Conservation (phyloP, 1,140 invertebrate species). For the Bombus turneri region DNA sequence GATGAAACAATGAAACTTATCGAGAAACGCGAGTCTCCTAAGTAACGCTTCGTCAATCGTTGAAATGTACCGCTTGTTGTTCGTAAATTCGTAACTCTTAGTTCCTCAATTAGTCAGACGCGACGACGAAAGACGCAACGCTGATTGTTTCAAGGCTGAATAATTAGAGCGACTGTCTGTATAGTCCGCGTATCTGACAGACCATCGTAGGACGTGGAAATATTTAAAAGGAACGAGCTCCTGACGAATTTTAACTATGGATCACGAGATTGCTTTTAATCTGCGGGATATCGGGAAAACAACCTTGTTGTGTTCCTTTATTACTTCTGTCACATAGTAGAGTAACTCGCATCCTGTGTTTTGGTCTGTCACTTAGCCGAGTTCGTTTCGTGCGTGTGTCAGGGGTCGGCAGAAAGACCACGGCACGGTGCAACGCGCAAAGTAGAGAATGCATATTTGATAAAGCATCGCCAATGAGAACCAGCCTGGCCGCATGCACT, state of each 20-base stretch:
- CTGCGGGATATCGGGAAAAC: not conserved
- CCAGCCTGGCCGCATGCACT: conserved; percentile 67
- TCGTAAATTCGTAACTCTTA: not conserved
- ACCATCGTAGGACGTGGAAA: not conserved
- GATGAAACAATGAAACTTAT: not conserved
- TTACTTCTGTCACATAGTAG: conserved; percentile 16
- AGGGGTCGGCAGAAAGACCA: not conserved
- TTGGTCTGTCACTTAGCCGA: conserved; percentile 24
- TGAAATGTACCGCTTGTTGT: not conserved
- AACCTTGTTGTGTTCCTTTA: not conserved
- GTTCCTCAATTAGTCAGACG: not conserved
- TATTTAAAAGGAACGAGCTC: not conserved
- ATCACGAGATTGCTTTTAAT: not conserved
- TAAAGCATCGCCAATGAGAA: conserved; percentile 46
- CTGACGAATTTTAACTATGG: not conserved
- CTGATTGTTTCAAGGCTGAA: no score
- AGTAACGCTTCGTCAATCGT: not conserved
- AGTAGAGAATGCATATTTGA: conserved; percentile 50
- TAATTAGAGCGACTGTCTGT: no score
- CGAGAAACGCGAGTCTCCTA: not conserved
- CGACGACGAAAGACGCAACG: not conserved
- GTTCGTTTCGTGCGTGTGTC: not conserved
- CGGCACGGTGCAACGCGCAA: conserved; percentile 32
- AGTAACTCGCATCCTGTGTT: conserved; percentile 23
- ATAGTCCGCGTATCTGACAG: not conserved